These are phyloP conservation scores for Laspeyria flexula DNA, from an alignment of 2,888 invertebrate genomes.

Conservation along the genomic window DNA sequence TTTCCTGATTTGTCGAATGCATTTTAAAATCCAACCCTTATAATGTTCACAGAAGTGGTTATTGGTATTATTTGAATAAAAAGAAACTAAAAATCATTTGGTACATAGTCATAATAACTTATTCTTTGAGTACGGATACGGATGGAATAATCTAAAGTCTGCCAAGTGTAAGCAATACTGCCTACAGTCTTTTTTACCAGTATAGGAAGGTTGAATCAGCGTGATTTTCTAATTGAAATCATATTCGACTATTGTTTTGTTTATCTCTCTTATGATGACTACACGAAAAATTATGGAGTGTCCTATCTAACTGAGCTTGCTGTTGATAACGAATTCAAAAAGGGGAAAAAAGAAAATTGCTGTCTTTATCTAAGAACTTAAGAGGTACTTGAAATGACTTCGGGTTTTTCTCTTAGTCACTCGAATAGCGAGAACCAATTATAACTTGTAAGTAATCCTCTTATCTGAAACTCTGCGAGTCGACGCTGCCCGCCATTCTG, in stretches of 20 bases:
- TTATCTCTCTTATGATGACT: slow-evolving; percentile 26
- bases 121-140: too few relatives aligned
- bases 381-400: slow-evolving; percentile 65
- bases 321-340: slow-evolving; percentile 35
- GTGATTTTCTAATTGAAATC: slow-evolving; percentile 1
- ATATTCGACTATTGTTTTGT: slow-evolving; percentile 20
- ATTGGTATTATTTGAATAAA: too few relatives aligned
- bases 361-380: slow-evolving; percentile 60
- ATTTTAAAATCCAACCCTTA: too few relatives aligned
- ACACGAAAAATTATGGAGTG: slow-evolving; percentile 17
- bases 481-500: slow-evolving; percentile 75
- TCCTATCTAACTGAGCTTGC: slow-evolving; percentile 22
- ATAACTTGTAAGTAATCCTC: slow-evolving; percentile 84
- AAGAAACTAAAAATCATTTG: too few relatives aligned
- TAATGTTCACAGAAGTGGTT: too few relatives aligned
- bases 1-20: too few relatives aligned
- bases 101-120: too few relatives aligned
- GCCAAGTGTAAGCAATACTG: too few relatives aligned
- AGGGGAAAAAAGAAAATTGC: slow-evolving; percentile 51
- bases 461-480: slow-evolving; percentile 75
- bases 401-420: slow-evolving; percentile 72
- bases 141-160: too few relatives aligned
- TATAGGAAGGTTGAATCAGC: too few relatives aligned
- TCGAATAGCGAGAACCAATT: slow-evolving; percentile 81
- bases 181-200: too few relatives aligned